phyloP scores from a whole-genome alignment of 2,113 vertebrate genomes.

The Oreocharis arfaki region DNA sequence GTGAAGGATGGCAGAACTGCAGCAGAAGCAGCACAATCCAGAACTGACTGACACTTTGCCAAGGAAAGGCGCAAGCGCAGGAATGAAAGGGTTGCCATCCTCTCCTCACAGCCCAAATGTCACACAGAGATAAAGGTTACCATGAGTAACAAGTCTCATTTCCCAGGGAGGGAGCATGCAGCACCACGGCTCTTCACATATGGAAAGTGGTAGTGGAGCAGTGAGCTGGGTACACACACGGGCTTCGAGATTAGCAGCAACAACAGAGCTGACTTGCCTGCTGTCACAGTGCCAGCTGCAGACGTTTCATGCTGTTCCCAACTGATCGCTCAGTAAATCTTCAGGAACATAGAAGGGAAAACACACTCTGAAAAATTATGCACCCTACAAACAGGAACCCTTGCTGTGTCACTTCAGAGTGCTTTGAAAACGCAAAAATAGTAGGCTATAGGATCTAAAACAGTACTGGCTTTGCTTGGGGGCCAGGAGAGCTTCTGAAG shows the following conservation, averaged over 20 bases:
- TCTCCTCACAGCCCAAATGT: background rate
- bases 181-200: background rate
- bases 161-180: background rate
- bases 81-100: background rate
- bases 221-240: background rate
- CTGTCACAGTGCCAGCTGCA: background rate
- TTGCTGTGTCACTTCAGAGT: background rate
- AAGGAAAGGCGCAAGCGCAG: background rate
- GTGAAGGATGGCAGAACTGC: background rate
- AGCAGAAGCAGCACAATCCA: background rate
- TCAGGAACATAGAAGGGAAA: background rate
- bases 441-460: background rate
- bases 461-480: background rate
- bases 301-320: background rate
- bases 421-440: background rate
- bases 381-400: background rate
- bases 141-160: background rate
- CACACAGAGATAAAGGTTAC: background rate
- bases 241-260: background rate
- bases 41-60: background rate
- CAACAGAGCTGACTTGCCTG: background rate
- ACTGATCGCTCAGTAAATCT: background rate
- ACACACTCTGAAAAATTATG: background rate
- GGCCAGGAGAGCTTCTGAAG: background rate
- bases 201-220: background rate